Evolutionary conservation across 2,797 vertebrate genomes (phyloP).

Genomic region (Chelmon rostratus): DNA sequence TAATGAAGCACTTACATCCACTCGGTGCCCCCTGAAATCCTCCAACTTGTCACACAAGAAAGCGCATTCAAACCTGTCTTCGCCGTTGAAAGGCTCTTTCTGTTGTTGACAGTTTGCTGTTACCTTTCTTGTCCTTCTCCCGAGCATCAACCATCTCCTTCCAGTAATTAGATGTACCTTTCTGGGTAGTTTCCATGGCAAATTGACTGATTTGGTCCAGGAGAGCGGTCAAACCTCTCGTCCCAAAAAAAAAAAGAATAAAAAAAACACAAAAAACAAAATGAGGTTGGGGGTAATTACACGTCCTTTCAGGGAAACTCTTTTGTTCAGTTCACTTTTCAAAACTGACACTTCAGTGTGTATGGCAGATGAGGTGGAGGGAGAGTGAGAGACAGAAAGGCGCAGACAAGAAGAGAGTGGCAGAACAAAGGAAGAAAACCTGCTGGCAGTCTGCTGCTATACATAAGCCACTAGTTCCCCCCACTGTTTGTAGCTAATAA

Average conservation of each 20-base stretch:
- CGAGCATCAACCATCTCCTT: constrained; percentile 5
- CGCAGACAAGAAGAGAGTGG: constrained; percentile 24
- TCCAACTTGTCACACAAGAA: constrained; percentile 48
- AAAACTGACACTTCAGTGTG: constrained; percentile 43
- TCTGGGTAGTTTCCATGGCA: constrained; percentile 49
- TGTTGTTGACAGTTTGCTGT: constrained; percentile 35
- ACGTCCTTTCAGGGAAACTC: constrained; percentile 34
- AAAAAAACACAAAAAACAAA: too few relatives aligned
- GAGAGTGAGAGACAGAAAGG: constrained; percentile 44
- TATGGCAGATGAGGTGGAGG: constrained; percentile 35
- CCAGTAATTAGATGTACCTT: constrained; percentile 58
- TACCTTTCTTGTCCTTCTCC: constrained; percentile 30
- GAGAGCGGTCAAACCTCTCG: constrained; percentile 19
- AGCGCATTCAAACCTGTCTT: constrained; percentile 14
- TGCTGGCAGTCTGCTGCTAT: constrained; percentile 67
- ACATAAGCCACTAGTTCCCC: constrained; percentile 71
- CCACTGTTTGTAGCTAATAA: constrained; percentile 80
- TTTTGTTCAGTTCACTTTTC: constrained; percentile 58
- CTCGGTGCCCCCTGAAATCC: constrained; percentile 42
- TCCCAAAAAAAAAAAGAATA: background rate
- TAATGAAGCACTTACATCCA: constrained; percentile 66
- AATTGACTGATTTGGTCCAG: constrained; percentile 59
- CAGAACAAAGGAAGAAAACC: constrained; percentile 68
- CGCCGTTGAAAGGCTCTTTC: constrained; percentile 8
- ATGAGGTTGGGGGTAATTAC: constrained; percentile 59